Percentiles rank a stretch among this genome's conserved stretches.
phyloP scores from a whole-genome alignment of 2,888 invertebrate species.

The Seira musarum region DNA sequence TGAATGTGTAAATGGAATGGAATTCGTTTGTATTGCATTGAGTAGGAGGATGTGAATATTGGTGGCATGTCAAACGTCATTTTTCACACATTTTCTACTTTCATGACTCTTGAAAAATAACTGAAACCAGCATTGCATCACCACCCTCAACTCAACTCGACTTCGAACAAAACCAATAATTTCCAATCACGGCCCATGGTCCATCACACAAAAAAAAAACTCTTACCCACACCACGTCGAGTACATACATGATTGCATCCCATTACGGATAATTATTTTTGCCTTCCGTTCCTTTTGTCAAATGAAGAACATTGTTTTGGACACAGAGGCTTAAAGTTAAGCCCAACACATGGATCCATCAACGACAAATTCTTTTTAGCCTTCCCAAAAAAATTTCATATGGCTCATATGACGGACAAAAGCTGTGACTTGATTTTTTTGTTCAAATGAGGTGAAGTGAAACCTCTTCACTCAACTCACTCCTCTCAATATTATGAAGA shows the following conservation, averaged over 20 bases:
- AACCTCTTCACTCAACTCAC: no score
- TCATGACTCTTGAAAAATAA: not conserved
- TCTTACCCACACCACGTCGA: not conserved
- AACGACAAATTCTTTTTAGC: no score
- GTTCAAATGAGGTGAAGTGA: no score
- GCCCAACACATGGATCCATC: no score
- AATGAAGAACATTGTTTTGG: not conserved
- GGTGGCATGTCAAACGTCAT: constrained; percentile 22
- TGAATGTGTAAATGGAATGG: not conserved
- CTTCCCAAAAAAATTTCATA: no score
- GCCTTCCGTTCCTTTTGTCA: constrained; percentile 12
- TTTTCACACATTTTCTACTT: constrained; percentile 10
- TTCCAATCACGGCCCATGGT: constrained; percentile 50
- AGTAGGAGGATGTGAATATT: constrained; percentile 26
- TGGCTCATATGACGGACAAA: no score
- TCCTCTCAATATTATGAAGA: constrained; percentile 21
- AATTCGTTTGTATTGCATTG: no score
- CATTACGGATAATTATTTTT: constrained; percentile 47
- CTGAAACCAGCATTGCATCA: not conserved
- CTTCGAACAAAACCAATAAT: constrained; percentile 41
- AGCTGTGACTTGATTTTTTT: no score
- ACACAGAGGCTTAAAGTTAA: no score
- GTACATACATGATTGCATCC: constrained; percentile 7
- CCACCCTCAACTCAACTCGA: constrained; percentile 41
- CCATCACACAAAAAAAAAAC: constrained; percentile 42